Conservation (phyloP, 2,113 vertebrate species). For the Forbesichthys papilliferus region DNA sequence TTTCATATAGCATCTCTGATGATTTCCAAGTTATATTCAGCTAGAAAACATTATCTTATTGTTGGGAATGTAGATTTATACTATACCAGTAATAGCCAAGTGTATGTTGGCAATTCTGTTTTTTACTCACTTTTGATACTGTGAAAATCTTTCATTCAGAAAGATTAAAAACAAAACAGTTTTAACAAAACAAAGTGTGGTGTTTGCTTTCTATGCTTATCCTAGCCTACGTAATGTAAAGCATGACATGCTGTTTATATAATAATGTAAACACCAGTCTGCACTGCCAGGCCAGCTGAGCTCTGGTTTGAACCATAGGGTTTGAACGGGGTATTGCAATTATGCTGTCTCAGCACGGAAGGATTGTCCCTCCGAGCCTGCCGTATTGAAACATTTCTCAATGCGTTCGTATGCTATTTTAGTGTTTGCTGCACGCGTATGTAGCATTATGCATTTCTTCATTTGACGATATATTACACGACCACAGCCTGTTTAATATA, state of each 20-base stretch:
- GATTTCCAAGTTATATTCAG: slow-evolving; percentile 81
- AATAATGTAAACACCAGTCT: not conserved
- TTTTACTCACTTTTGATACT: slow-evolving; percentile 91
- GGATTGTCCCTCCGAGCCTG: slow-evolving; percentile 31
- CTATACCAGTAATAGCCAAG: slow-evolving; percentile 78
- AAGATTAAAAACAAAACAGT: slow-evolving; percentile 89
- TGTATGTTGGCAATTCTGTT: slow-evolving; percentile 77
- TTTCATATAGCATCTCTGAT: slow-evolving; percentile 78
- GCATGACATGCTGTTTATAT: not conserved
- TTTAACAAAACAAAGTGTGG: slow-evolving; percentile 79
- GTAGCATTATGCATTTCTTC: not conserved
- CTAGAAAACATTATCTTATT: slow-evolving; percentile 79
- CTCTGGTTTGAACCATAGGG: not conserved
- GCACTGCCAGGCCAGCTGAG: not conserved
- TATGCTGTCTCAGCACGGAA: not conserved
- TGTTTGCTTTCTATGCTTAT: slow-evolving; percentile 61
- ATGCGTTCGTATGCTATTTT: not conserved
- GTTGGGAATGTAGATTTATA: slow-evolving; percentile 85
- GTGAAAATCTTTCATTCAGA: slow-evolving; percentile 91
- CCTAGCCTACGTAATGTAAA: not conserved
- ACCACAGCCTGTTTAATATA: accelerated
- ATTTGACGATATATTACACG: not conserved
- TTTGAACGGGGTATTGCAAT: not conserved
- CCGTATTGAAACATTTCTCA: slow-evolving; percentile 26
- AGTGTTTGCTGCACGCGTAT: slow-evolving; percentile 34